Conservation (phyloP, 2,888 invertebrate genomes). For the Lathronympha strigana region DNA sequence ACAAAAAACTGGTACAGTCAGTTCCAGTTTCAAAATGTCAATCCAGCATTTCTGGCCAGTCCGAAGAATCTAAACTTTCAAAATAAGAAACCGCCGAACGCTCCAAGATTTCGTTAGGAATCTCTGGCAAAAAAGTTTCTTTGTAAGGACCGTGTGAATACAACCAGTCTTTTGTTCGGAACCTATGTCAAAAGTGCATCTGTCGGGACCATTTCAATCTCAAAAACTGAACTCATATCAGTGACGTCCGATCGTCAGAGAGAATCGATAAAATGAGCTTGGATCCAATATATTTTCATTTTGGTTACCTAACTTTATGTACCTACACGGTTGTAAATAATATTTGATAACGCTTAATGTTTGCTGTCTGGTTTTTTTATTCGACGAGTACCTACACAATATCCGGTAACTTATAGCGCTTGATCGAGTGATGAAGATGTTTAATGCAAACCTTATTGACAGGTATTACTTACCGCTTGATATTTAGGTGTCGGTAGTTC, state of each 20-base stretch:
- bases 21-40: conserved; percentile 35
- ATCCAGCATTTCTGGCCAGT: conserved; percentile 35
- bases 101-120: conserved; percentile 71
- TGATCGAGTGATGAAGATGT: conserved; percentile 3
- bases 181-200: conserved; percentile 71
- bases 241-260: conserved; percentile 41
- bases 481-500: too few relatives aligned
- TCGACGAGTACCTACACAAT: conserved; percentile 4
- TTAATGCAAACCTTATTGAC: too few relatives aligned
- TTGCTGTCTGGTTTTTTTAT: conserved; percentile 39
- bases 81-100: conserved; percentile 68
- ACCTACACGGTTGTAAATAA: conserved; percentile 32
- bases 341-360: conserved; percentile 31
- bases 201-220: conserved; percentile 68
- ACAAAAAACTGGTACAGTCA: conserved; percentile 28
- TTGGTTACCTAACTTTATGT: conserved; percentile 27
- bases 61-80: conserved; percentile 47
- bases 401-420: conserved; percentile 28
- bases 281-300: conserved; percentile 27
- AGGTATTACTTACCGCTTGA: too few relatives aligned
- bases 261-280: conserved; percentile 33
- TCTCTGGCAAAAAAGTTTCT: conserved; percentile 69
- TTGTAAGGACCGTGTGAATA: conserved; percentile 78
- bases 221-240: conserved; percentile 54
- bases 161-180: conserved; percentile 63